Base-by-base conservation (phyloP, 2,888 invertebrate species). In the Melipona beecheii region DNA sequence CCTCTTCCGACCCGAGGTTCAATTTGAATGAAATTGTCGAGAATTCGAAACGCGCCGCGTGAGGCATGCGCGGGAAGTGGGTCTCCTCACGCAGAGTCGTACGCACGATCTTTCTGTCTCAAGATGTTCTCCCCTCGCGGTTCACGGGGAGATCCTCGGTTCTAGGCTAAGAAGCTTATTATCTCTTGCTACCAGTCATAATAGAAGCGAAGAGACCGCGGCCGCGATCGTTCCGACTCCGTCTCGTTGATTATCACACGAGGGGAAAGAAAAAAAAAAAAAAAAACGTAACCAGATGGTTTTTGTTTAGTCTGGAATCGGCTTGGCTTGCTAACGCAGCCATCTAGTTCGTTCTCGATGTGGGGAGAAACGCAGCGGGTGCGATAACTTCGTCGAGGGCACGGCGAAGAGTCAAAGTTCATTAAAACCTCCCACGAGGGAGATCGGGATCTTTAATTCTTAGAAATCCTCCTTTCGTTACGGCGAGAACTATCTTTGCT, bases 281-380 rank as follows among this genome's bases (percentile, higher is more conserved):
- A 89, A 87, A 90, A 87, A 88, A 75, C 77, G 81, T 86, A 87
- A 89, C 89, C 92, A 92, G 91, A 91, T 90, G 92, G 90, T 89
- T 88, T 90, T 91, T 91, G 92, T 92, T 92, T 92, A 92, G 92
- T 92, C 91, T 92, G 87, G 88, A 76, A 75, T 70, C 86, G 83
- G n/a, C 19, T 49, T 73, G 82, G 76, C 74, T 81, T 83, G 83
- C 84, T 88, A 86, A 81, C 83, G 75, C 71, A 64, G 50, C 82
- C 79, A 83, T 77, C 80, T 76, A 58, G 73, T 74, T 70, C 31
- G 70, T 66, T 70, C 71, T 27, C 31, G 56, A 58, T 66, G 24
- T 54, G 71, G 65, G 56, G 69, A 56, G 62, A 24, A 60, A 71
- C 27, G 60, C 36, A 64, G 31, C 24, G 58, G 73, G 70, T 36